phyloP scores from a whole-genome alignment of 1,140 invertebrate genomes.

The Oscheius sp. region DNA sequence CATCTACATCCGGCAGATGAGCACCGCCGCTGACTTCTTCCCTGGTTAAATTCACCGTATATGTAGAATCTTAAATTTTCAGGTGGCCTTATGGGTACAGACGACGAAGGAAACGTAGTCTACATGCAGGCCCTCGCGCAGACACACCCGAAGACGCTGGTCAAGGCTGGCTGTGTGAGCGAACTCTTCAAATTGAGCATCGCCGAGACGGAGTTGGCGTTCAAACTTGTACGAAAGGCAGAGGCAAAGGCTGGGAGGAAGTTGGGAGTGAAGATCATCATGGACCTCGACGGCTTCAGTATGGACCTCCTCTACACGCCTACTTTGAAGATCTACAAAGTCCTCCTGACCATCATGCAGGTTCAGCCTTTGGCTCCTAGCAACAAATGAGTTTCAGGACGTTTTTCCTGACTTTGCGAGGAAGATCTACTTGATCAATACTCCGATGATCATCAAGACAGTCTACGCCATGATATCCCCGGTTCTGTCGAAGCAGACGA shows the following conservation, averaged over 20 bases:
- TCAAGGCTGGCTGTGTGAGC: conserved; percentile 24
- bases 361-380: not conserved
- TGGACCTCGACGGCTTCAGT: conserved; percentile 35
- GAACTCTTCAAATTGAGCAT: conserved; percentile 34
- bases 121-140: conserved; percentile 8
- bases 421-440: conserved; percentile 31
- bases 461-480: conserved; percentile 25
- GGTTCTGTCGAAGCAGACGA: conserved; percentile 37
- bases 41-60: conserved; percentile 21
- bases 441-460: conserved; percentile 9
- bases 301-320: conserved; percentile 41
- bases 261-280: conserved; percentile 24
- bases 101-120: conserved; percentile 13
- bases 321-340: conserved; percentile 36
- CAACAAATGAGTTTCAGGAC: conserved; percentile 10
- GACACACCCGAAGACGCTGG: conserved; percentile 31
- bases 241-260: conserved; percentile 18
- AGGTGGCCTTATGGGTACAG: conserved; percentile 1
- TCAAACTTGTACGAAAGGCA: conserved; percentile 25
- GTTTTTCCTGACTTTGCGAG: conserved; percentile 21
- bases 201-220: conserved; percentile 35
- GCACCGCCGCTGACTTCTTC: conserved; percentile 30
- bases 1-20: conserved; percentile 19
- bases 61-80: not conserved
- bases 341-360: conserved; percentile 35